Evolutionary conservation across 2,113 vertebrate species (phyloP).

Genomic region (Scophthalmus maximus): DNA sequence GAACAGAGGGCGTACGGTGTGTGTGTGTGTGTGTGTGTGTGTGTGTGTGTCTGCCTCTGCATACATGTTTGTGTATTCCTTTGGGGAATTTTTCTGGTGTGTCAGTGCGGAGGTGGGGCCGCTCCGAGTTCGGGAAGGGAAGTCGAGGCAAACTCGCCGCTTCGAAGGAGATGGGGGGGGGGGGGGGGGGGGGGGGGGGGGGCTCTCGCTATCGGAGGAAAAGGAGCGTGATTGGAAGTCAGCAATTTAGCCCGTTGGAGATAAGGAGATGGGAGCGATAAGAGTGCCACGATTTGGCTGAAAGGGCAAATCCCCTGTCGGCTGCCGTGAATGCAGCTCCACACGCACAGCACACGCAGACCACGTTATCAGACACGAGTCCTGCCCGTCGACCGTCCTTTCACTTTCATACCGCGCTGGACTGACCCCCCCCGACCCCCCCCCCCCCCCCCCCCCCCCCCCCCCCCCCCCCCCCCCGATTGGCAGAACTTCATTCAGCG

Average conservation of each 20-base stretch:
- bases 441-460: too few relatives aligned
- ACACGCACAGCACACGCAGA: slow-evolving; percentile 81
- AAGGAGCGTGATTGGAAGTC: slow-evolving; percentile 81
- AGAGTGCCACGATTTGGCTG: slow-evolving; percentile 73
- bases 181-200: slow-evolving; percentile 27
- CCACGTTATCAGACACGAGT: slow-evolving; percentile 38
- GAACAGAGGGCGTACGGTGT: slow-evolving; percentile 29
- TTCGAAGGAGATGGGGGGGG: too few relatives aligned
- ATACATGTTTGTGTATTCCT: slow-evolving; percentile 33
- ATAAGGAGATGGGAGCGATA: slow-evolving; percentile 74
- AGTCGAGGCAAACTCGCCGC: slow-evolving; percentile 33
- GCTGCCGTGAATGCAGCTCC: slow-evolving; percentile 73
- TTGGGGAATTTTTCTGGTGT: slow-evolving; percentile 40
- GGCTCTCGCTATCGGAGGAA: slow-evolving; percentile 57
- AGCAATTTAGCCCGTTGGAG: slow-evolving; percentile 77
- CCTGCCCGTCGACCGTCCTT: neutral
- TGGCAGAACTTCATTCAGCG: neutral
- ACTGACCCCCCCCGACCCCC: too few relatives aligned
- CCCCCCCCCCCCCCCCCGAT: too few relatives aligned
- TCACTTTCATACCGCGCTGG: slow-evolving; percentile 5
- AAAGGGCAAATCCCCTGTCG: slow-evolving; percentile 72
- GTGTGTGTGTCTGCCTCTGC: slow-evolving; percentile 22
- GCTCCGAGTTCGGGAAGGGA: slow-evolving; percentile 27
- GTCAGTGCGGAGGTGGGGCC: slow-evolving; percentile 36
- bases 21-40: too few relatives aligned